These are phyloP conservation scores for Gopherus flavomarginatus DNA, from an alignment of 2,113 vertebrate genomes.

Conservation along the genomic window DNA sequence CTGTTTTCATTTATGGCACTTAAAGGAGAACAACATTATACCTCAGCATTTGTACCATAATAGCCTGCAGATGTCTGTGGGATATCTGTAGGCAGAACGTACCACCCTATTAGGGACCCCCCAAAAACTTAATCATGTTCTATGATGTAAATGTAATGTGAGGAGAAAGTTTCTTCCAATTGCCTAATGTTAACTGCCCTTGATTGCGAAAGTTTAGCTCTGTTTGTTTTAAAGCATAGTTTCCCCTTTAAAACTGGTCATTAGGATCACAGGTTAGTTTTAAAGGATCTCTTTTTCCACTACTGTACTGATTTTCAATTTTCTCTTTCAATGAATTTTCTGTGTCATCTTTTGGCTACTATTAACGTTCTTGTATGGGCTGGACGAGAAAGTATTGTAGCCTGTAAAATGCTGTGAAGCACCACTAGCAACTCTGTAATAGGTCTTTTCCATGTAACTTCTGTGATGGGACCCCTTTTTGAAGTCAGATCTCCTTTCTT, in stretches of 20 bases:
- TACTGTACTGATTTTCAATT: background rate
- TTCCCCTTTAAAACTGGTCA: background rate
- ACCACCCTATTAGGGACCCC: conserved; percentile 39
- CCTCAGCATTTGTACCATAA: conserved; percentile 63
- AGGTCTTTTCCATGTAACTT: background rate
- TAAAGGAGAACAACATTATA: conserved; percentile 55
- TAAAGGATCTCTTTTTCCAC: background rate
- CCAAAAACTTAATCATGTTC: background rate
- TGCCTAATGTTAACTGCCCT: conserved; percentile 8
- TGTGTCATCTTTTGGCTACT: conserved; percentile 22
- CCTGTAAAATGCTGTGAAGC: background rate
- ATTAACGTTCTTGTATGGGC: background rate
- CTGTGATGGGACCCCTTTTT: background rate
- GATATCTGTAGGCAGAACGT: conserved; percentile 18
- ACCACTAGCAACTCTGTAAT: background rate
- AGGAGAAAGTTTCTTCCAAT: conserved; percentile 7
- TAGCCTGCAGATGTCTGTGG: conserved; percentile 64
- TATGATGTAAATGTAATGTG: background rate
- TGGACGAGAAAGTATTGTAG: background rate
- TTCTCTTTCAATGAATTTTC: background rate
- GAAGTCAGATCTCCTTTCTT: background rate
- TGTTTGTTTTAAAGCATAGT: fast-evolving
- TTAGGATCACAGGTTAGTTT: background rate
- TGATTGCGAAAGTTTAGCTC: background rate
- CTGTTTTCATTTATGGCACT: conserved; percentile 72